Percentiles rank a stretch among this genome's conserved stretches.
These are phyloP conservation scores for Yponomeuta evonymella DNA, from an alignment of 2,888 invertebrate genomes.

Conservation along the genomic window DNA sequence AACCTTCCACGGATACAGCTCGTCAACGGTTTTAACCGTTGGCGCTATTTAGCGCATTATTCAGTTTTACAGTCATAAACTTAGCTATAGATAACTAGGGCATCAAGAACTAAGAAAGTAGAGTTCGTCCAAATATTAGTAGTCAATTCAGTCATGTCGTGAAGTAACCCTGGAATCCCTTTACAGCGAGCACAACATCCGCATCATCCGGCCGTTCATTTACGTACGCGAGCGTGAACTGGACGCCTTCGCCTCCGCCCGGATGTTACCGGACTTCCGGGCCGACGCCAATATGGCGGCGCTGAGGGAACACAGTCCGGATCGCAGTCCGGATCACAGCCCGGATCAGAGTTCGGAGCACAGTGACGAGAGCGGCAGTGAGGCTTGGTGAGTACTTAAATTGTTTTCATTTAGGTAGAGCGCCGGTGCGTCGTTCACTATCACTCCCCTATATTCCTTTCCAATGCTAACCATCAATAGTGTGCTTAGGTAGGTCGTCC, in stretches of 20 bases:
- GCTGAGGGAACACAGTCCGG: constrained; percentile 18
- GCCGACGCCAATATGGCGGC: constrained; percentile 35
- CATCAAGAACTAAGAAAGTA: no score
- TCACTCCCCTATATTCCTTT: no score
- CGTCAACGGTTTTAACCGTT: neutral
- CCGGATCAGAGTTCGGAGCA: constrained; percentile 22
- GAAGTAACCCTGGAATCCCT: constrained; percentile 8
- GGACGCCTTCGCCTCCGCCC: constrained; percentile 83
- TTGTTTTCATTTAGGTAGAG: neutral
- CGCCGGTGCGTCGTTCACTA: neutral
- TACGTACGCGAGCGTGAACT: constrained; percentile 88
- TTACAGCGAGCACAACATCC: constrained; percentile 84
- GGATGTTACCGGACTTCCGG: constrained; percentile 82
- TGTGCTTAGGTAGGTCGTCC: neutral
- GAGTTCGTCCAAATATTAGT: neutral
- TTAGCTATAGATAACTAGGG: no score
- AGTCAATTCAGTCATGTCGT: neutral
- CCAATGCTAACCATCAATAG: neutral
- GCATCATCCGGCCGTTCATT: constrained; percentile 91
- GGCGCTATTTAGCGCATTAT: no score
- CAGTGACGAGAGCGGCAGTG: constrained; percentile 32
- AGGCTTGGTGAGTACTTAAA: constrained; percentile 27
- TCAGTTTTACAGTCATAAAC: no score
- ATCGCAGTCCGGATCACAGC: constrained; percentile 50
- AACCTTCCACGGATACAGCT: neutral